Conservation (phyloP, 2,888 invertebrate species). For the Agrochola lychnidis region DNA sequence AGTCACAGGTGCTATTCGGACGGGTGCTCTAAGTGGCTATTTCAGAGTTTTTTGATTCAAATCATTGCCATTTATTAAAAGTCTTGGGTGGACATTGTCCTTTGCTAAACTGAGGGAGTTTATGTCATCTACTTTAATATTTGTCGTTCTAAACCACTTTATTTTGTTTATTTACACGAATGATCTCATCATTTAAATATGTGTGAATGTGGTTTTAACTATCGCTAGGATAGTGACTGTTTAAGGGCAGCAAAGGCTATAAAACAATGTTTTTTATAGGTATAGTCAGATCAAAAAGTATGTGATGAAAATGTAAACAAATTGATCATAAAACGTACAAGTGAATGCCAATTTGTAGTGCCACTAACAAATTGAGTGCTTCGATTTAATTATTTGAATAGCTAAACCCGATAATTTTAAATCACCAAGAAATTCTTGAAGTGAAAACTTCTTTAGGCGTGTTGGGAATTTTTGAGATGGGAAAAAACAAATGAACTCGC, state of each 20-base stretch:
- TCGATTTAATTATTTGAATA: not conserved
- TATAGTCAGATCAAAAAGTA: not conserved
- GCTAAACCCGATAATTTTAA: not conserved
- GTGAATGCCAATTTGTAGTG: not conserved
- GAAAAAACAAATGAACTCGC: too few relatives aligned
- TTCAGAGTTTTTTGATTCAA: too few relatives aligned
- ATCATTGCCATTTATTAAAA: not conserved
- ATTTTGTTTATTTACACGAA: not conserved
- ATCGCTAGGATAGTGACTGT: not conserved
- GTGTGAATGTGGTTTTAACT: not conserved
- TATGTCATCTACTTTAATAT: slow-evolving; percentile 5
- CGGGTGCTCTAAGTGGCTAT: too few relatives aligned
- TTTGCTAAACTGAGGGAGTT: not conserved
- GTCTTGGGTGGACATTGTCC: not conserved
- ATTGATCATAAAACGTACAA: too few relatives aligned
- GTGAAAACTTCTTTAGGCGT: too few relatives aligned
- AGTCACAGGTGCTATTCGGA: too few relatives aligned
- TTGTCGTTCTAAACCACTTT: too few relatives aligned
- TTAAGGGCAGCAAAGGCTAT: not conserved
- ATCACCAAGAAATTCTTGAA: too few relatives aligned
- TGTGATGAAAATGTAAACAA: not conserved
- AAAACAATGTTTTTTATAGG: not conserved
- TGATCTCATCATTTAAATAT: slow-evolving; percentile 29
- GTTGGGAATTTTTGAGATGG: too few relatives aligned
- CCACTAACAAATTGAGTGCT: not conserved